Base-by-base conservation (phyloP, 2,888 invertebrate species). In the Diaperis boleti region DNA sequence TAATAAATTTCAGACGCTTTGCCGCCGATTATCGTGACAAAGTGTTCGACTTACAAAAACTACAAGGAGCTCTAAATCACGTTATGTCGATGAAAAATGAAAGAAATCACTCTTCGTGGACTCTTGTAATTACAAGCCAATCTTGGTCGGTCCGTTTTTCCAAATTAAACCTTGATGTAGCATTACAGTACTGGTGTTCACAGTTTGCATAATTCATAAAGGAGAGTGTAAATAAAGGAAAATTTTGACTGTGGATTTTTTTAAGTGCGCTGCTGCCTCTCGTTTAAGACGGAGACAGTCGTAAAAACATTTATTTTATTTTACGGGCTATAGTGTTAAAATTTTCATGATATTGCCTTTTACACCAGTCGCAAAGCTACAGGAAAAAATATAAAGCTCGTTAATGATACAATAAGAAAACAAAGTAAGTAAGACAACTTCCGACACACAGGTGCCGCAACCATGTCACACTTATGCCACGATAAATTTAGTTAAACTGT, bases 291-390 rank as follows among this genome's bases (percentile, higher is more conserved):
- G n/a, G 22, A 20, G 17, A 29, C 47, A 15, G 31, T 49, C 47
- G 47, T 49, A 49, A 49, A 49, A 49, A 33, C 47, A 49, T 49
- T 49, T 49, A 49, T 49, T 49, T 49, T 49, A 49, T 49, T 49
- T 33, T 49, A 49, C 18, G 15, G 33, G 2, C 33, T 49, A 33
- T 33, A 11, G 33, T 15, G 41, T 31, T 49, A 17, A 33, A 49
- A 49, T 49, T 49, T 33, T 49, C 33, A 33, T 33, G 18, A 49
- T 33, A 49, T 49, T 33, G 33, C 29, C 45, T 45, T 29, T 45
- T 45, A 29, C 29, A 45, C 20, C 47, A 15, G 14, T 49, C 10
- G 18, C 41, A 42, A 20, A 42, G 18, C 41, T 42, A 42, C 41
- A 42, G 10, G 18, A 42, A 42, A 42, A 42, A 42, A 42, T 41